phyloP scores from a whole-genome alignment of 2,888 invertebrate species.

The Noctua janthe region DNA sequence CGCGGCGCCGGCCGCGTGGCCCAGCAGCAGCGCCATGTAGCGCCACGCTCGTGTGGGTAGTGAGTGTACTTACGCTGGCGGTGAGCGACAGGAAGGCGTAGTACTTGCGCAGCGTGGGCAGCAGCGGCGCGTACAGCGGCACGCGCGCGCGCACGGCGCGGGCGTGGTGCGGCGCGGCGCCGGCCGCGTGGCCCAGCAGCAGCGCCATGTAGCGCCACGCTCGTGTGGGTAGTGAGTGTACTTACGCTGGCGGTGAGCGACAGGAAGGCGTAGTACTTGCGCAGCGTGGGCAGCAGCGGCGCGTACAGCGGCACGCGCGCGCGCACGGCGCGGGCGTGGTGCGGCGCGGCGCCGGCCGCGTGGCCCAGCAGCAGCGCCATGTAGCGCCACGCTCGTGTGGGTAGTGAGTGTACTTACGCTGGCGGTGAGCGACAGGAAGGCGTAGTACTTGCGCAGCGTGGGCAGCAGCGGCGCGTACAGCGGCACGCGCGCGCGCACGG shows the following conservation, averaged over 20 bases:
- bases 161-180: constrained; percentile 94
- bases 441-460: constrained; percentile 94
- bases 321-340: constrained; percentile 93
- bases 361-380: constrained; percentile 96
- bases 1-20: constrained; percentile 96
- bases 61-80: constrained; percentile 92
- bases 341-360: constrained; percentile 94
- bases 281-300: constrained; percentile 92
- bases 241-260: constrained; percentile 96
- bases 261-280: constrained; percentile 98
- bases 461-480: constrained; percentile 95
- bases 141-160: constrained; percentile 93
- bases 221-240: constrained; percentile 81
- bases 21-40: constrained; percentile 97
- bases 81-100: constrained; percentile 98
- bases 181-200: constrained; percentile 96
- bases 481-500: constrained; percentile 93
- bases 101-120: constrained; percentile 93
- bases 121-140: constrained; percentile 95
- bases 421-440: constrained; percentile 97
- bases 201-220: constrained; percentile 96
- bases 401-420: constrained; percentile 91
- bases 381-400: constrained; percentile 94
- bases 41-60: constrained; percentile 91
- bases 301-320: constrained; percentile 94